phyloP scores from a whole-genome alignment of 2,113 vertebrate genomes.

The Oryzias woworae region DNA sequence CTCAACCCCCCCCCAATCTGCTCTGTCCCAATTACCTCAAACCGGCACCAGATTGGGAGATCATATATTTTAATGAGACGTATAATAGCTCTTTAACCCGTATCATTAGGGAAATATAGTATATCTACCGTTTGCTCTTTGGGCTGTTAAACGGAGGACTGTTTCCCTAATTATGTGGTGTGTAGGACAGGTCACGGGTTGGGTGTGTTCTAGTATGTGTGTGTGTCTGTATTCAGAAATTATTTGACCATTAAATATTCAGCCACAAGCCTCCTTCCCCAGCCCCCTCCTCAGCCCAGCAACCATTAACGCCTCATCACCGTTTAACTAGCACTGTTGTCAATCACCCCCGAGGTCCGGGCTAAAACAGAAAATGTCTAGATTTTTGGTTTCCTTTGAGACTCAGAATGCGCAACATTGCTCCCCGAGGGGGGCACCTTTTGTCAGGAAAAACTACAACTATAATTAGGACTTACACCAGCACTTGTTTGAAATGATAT shows the following conservation, averaged over 20 bases:
- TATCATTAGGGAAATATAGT: constrained; percentile 80
- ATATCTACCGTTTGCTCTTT: constrained; percentile 78
- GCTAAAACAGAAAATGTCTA: constrained; percentile 60
- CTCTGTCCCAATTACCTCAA: constrained; percentile 73
- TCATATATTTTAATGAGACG: constrained; percentile 85
- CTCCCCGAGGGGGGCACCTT: constrained; percentile 9
- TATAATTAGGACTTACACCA: constrained; percentile 26
- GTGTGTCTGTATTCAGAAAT: constrained; percentile 77
- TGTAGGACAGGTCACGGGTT: constrained; percentile 77
- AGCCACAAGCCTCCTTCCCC: constrained; percentile 42
- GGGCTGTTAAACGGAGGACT: constrained; percentile 76
- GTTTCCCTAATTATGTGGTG: constrained; percentile 79
- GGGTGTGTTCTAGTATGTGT: constrained; percentile 75
- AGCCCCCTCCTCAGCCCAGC: constrained; percentile 56
- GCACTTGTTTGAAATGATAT: constrained; percentile 58
- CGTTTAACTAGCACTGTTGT: constrained; percentile 82
- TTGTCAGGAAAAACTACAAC: constrained; percentile 37
- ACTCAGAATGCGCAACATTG: constrained; percentile 10
- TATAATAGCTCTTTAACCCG: constrained; percentile 83
- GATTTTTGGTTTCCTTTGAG: constrained; percentile 52
- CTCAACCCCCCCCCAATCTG: constrained; percentile 44
- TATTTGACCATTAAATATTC: constrained; percentile 83
- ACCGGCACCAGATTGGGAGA: constrained; percentile 75
- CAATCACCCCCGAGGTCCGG: constrained; percentile 70
- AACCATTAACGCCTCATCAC: constrained; percentile 80